These are phyloP conservation scores for Drosophila algonquin DNA, from an alignment of 2,888 invertebrate species.

Conservation along the genomic window DNA sequence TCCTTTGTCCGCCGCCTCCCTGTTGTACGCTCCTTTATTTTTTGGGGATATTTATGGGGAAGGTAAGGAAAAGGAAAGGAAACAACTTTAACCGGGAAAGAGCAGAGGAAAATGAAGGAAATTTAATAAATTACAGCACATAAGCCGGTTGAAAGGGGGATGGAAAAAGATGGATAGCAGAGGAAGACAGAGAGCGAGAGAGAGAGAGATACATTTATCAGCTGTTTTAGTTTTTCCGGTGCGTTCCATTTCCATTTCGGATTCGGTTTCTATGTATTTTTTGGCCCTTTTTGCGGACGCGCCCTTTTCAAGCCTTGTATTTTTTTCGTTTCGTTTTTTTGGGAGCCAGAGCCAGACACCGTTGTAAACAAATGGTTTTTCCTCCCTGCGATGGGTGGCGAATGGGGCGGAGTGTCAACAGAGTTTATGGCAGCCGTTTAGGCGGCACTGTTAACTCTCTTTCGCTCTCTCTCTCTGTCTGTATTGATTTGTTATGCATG, in stretches of 20 bases:
- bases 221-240: slow-evolving; percentile 30
- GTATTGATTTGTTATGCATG: slow-evolving; percentile 69
- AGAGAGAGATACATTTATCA: slow-evolving; percentile 35
- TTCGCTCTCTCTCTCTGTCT: slow-evolving; percentile 1
- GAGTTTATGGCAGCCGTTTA: slow-evolving; percentile 65
- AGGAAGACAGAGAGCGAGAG: slow-evolving; percentile 21
- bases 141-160: slow-evolving; percentile 43
- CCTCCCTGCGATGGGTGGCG: background rate
- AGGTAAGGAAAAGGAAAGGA: too few species aligned
- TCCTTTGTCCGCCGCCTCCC: slow-evolving; percentile 5
- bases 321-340: slow-evolving; percentile 15
- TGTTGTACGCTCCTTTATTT: background rate
- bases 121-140: slow-evolving; percentile 57
- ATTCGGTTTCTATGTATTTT: slow-evolving; percentile 7
- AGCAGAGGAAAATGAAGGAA: slow-evolving; percentile 41
- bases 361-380: slow-evolving; percentile 66
- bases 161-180: background rate
- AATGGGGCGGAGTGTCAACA: slow-evolving; percentile 34
- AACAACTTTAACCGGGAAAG: slow-evolving; percentile 50
- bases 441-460: slow-evolving; percentile 63
- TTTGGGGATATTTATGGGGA: slow-evolving; percentile 15
- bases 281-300: slow-evolving; percentile 47
- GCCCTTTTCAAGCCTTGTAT: slow-evolving; percentile 56
- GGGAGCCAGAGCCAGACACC: slow-evolving; percentile 20
- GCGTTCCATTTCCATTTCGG: slow-evolving; percentile 36